A percentile compares a stretch with the other conserved stretches of the same genome.
These are phyloP conservation scores for Malacosoma neustria DNA, from an alignment of 2,888 invertebrate genomes.

Conservation along the genomic window DNA sequence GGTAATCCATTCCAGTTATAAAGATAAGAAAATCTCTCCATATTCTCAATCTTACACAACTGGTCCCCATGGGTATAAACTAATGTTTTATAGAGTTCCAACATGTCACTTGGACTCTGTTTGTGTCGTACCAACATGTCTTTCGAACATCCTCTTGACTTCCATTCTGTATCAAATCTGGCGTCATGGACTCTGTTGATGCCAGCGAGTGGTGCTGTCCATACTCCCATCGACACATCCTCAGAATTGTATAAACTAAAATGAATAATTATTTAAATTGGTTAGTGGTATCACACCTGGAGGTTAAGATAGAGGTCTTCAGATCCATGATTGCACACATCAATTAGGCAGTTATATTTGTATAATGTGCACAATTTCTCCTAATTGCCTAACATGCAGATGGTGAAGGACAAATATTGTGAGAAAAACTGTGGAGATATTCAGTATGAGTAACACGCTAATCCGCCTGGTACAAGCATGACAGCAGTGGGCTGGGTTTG, in stretches of 20 bases:
- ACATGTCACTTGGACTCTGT: constrained; percentile 82
- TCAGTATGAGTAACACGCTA: too few relatives aligned
- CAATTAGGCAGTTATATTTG: too few relatives aligned
- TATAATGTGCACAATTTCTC: too few relatives aligned
- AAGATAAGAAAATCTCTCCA: constrained; percentile 78
- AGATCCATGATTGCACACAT: too few relatives aligned
- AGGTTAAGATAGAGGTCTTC: too few relatives aligned
- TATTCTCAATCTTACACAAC: constrained; percentile 78
- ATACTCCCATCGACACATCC: constrained; percentile 95
- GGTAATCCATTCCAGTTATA: constrained; percentile 90
- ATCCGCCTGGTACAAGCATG: too few relatives aligned
- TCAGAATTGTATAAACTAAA: constrained; percentile 87
- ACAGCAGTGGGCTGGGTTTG: too few relatives aligned
- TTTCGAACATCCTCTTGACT: constrained; percentile 91
- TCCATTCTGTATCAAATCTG: constrained; percentile 95
- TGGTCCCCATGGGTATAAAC: constrained; percentile 63
- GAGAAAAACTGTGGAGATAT: too few relatives aligned
- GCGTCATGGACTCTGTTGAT: constrained; percentile 91
- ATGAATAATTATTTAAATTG: too few relatives aligned
- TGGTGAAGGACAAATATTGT: too few relatives aligned
- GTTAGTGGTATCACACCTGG: too few relatives aligned
- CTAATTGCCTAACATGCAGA: too few relatives aligned
- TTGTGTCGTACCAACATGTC: constrained; percentile 93
- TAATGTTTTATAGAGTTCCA: constrained; percentile 74
- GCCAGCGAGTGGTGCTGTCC: constrained; percentile 89